Percentiles rank a stretch among this genome's conserved stretches.
phyloP scores from a whole-genome alignment of 2,113 vertebrate genomes.

The Tonatia bakeri region DNA sequence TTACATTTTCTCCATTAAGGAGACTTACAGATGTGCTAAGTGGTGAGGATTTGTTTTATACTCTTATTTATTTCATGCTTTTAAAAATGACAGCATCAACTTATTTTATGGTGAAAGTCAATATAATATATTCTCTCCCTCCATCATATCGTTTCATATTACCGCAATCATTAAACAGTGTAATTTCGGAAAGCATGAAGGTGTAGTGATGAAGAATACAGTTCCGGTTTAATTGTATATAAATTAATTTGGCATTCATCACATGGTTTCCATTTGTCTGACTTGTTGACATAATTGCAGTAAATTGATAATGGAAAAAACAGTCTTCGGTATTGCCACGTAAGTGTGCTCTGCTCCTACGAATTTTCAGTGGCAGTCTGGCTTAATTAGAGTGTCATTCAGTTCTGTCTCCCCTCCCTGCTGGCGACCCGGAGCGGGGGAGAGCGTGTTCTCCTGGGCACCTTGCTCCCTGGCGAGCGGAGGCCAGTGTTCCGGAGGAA shows the following conservation, averaged over 20 bases:
- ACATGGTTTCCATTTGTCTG: constrained; percentile 73
- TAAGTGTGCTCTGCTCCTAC: constrained; percentile 56
- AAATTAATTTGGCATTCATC: constrained; percentile 70
- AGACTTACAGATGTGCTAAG: background rate
- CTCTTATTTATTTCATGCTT: constrained; percentile 9
- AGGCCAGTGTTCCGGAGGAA: constrained; percentile 35
- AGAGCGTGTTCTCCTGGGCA: constrained; percentile 52
- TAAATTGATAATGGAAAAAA: constrained; percentile 72
- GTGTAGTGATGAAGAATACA: background rate
- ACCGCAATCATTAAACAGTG: background rate
- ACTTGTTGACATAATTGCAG: constrained; percentile 74
- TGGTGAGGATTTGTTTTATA: background rate
- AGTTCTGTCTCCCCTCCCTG: background rate
- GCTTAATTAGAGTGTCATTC: constrained; percentile 8
- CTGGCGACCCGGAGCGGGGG: constrained; percentile 40
- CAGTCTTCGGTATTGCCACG: constrained; percentile 41
- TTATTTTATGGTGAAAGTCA: background rate
- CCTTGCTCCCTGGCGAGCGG: background rate
- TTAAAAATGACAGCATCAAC: background rate
- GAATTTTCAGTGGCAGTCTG: constrained; percentile 52
- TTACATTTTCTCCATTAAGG: background rate
- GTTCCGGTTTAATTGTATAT: constrained; percentile 19
- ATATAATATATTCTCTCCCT: background rate
- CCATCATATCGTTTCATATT: background rate
- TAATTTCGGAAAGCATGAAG: constrained; percentile 27